These are phyloP conservation scores for Lepidochitona cinerea DNA, from an alignment of 2,888 invertebrate genomes.

Conservation along the genomic window DNA sequence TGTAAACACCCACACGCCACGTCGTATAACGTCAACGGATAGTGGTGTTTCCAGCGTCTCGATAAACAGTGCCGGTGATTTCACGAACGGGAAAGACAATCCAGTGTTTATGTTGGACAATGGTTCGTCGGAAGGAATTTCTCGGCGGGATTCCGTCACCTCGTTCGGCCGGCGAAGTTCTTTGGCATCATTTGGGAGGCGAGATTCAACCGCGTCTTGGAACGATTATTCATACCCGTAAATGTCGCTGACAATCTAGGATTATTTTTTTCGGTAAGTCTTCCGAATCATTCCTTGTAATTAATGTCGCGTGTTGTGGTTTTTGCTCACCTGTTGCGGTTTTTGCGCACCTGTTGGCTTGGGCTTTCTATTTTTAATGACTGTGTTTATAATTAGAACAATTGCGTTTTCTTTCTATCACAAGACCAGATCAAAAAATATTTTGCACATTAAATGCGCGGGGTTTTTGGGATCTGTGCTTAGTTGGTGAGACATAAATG, in stretches of 20 bases:
- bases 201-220: not conserved
- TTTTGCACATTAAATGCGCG: no score
- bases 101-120: conserved; percentile 5
- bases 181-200: not conserved
- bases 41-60: conserved; percentile 8
- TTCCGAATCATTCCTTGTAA: no score
- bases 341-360: no score
- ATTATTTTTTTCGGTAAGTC: not conserved
- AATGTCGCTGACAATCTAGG: not conserved
- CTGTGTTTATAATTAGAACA: no score
- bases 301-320: no score
- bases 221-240: not conserved
- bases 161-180: not conserved
- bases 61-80: not conserved
- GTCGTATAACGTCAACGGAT: not conserved
- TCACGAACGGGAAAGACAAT: not conserved
- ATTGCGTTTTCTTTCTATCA: no score
- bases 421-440: no score
- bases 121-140: not conserved
- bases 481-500: no score
- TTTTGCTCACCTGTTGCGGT: no score
- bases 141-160: not conserved
- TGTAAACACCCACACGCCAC: not conserved
- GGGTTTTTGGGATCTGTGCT: no score
- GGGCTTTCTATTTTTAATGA: no score